Evolutionary conservation across 92 coral and sea anemone species (phyloP), one percentile per base, ranked within the genome.

Genomic region (Diadumene lineata): DNA sequence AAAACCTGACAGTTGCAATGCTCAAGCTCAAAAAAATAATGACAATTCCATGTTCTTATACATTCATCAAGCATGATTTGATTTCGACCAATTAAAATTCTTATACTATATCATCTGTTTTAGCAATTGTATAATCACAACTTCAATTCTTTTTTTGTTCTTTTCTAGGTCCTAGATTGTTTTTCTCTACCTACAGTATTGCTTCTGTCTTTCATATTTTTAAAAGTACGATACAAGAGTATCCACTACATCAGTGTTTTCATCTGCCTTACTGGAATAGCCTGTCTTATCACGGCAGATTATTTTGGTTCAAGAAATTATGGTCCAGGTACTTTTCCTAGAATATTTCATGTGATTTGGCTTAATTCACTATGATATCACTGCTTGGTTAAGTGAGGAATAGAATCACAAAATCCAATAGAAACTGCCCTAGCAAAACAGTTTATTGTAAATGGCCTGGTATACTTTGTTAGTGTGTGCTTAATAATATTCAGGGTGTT

Each of bases 291-390:
- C 0, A 70, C 77, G 62, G 98, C 98, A 34, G 98, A 94, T 76
- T 83, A 85, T 63, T 79, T 60, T 90, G 98, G 98, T 24, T 85
- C 97, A 29, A 87, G 98, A 30, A 64, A 86, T 73, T 92, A 91
- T 72, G 98, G 98, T 7, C 81, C 98, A 80, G 96, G 92, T 84
- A 76, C 48, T n/a, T n/a, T n/a, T n/a, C n/a, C n/a, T n/a, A n/a
- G n/a, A n/a, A n/a, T n/a, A n/a, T n/a, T n/a, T n/a, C n/a, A n/a
- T n/a, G n/a, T n/a, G n/a, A n/a, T n/a, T n/a, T n/a, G n/a, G n/a
- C n/a, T 50, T n/a, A 50, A n/a, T 15, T 62, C 10, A 62, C 25
- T 61, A 33, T 34, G 30, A 15, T 1, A 27, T 22, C 28, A 57
- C 7, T 25, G 34, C 1, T 61, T 61, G 34, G 11, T 61, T 25